A percentile compares a stretch with the other conserved stretches of the same genome.
These are phyloP conservation scores for Heteromurus nitidus DNA, from an alignment of 2,888 invertebrate genomes.

Conservation along the genomic window DNA sequence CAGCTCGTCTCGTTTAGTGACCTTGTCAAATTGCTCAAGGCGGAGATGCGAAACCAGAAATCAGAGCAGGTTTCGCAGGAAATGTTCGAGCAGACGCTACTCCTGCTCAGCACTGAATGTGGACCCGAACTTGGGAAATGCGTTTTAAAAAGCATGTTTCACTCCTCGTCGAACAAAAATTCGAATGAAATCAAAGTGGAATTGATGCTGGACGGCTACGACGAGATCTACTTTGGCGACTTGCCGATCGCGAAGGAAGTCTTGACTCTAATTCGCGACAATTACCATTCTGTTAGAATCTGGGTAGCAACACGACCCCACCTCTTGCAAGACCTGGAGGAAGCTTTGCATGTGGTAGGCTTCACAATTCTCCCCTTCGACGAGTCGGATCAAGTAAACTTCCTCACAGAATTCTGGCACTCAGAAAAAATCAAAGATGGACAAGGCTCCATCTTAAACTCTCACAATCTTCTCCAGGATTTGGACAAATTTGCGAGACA, in stretches of 20 bases:
- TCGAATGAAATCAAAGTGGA: too few species aligned
- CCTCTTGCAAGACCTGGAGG: neutral
- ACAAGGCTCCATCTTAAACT: neutral
- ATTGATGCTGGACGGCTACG: too few species aligned
- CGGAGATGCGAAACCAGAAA: too few species aligned
- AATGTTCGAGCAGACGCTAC: too few species aligned
- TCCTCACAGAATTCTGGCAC: neutral
- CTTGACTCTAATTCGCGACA: neutral
- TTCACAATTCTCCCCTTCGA: neutral
- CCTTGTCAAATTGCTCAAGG: too few species aligned
- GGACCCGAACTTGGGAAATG: too few species aligned
- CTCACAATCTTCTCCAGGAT: neutral
- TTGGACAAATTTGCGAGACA: neutral
- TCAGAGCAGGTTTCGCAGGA: too few species aligned
- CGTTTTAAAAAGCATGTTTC: too few species aligned
- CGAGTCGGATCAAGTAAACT: neutral
- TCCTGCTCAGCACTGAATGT: too few species aligned
- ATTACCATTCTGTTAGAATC: neutral
- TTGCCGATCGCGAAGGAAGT: neutral
- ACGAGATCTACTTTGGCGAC: neutral
- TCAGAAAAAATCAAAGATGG: neutral
- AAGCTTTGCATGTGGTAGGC: neutral
- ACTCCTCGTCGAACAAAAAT: too few species aligned
- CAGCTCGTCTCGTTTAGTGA: too few species aligned
- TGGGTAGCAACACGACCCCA: neutral